Conservation (phyloP, 2,113 vertebrate species). For the Zosterops lateralis region DNA sequence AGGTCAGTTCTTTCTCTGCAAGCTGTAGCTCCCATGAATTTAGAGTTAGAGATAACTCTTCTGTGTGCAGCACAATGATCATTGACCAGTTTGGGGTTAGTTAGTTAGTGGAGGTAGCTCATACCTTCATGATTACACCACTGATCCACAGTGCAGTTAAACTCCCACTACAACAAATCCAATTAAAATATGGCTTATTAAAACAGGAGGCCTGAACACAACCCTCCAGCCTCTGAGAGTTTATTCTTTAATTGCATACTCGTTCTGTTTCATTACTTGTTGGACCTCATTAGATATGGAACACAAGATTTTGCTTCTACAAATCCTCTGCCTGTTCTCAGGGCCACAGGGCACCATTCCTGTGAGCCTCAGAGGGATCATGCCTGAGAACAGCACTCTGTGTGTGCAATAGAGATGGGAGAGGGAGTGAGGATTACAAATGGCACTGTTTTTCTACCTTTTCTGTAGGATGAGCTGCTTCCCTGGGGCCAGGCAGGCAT, state of each 20-base stretch:
- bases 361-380: background rate
- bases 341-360: background rate
- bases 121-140: background rate
- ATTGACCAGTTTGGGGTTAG: background rate
- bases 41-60: background rate
- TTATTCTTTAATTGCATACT: background rate
- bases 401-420: rapidly evolving
- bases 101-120: background rate
- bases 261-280: background rate
- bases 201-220: background rate
- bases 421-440: background rate
- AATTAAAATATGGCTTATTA: background rate
- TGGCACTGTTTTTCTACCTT: background rate
- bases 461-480: background rate
- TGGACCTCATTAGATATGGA: background rate
- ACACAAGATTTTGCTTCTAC: background rate
- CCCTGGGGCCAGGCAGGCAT: background rate
- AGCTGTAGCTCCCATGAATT: background rate
- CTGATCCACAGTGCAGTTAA: background rate
- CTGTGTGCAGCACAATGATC: background rate
- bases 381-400: background rate
- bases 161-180: background rate
- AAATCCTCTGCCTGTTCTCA: background rate
- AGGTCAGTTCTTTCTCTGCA: background rate
- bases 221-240: background rate